Percentiles rank a stretch among this genome's conserved stretches.
phyloP scores from a whole-genome alignment of 1,140 invertebrate species.

The Oscheius sp. region DNA sequence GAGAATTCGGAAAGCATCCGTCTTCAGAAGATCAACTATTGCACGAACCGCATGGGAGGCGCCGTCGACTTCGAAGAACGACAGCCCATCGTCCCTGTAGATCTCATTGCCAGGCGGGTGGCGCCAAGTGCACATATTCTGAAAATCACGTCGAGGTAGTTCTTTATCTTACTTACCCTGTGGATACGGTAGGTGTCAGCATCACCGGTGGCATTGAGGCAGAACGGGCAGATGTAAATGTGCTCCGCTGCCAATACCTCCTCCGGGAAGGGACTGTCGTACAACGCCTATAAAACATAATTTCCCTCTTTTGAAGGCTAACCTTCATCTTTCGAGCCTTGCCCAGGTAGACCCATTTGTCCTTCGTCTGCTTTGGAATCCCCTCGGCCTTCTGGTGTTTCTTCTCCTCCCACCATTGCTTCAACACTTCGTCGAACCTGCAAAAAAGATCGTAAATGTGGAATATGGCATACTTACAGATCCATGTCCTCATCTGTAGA shows the following conservation, averaged over 20 bases:
- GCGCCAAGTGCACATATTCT: conserved; percentile 80
- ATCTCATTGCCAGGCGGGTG: conserved; percentile 99
- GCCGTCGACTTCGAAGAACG: conserved; percentile 98
- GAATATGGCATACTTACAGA: conserved; percentile 19
- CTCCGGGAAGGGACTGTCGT: conserved; percentile 38
- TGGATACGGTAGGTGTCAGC: conserved; percentile 38
- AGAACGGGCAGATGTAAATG: conserved; percentile 49
- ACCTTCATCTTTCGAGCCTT: conserved; percentile 37
- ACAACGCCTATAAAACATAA: conserved; percentile 6
- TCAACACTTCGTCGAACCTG: conserved; percentile 7
- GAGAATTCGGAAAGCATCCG: neutral
- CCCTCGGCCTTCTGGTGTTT: neutral
- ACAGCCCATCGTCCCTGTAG: conserved; percentile 87
- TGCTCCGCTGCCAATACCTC: conserved; percentile 21
- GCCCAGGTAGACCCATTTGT: conserved; percentile 45
- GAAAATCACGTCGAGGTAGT: conserved; percentile 28
- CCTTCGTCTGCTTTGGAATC: conserved; percentile 1
- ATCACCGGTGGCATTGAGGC: conserved; percentile 30
- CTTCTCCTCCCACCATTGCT: neutral
- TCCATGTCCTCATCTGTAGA: conserved; percentile 14
- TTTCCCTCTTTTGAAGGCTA: neutral
- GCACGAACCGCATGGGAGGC: conserved; percentile 75
- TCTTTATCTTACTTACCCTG: conserved; percentile 26
- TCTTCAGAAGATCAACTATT: neutral
- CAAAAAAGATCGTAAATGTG: neutral